phyloP scores from a whole-genome alignment of 1,140 invertebrate species.

The Drosophila aff. region DNA sequence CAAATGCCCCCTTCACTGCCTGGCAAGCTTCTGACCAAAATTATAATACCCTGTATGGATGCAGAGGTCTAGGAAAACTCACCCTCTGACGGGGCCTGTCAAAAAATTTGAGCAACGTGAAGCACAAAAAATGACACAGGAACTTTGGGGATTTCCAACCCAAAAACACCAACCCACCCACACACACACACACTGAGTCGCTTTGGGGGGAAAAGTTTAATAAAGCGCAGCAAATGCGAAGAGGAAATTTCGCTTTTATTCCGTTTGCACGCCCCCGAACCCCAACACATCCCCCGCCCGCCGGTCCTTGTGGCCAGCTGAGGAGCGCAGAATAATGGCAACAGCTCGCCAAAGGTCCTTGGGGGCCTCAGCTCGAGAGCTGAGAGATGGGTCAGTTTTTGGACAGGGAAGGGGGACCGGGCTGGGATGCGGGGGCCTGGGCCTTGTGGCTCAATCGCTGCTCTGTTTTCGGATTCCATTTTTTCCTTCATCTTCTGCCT shows the following conservation, averaged over 20 bases:
- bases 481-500: conserved; percentile 36
- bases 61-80: conserved; percentile 18
- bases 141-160: conserved; percentile 77
- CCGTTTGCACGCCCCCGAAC: conserved; percentile 13
- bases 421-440: conserved; percentile 23
- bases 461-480: conserved; percentile 71
- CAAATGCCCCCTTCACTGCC: not conserved
- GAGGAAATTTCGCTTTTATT: conserved; percentile 81
- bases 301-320: conserved; percentile 49
- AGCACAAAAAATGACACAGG: conserved; percentile 76
- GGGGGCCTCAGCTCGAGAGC: conserved; percentile 23
- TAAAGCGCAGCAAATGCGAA: conserved; percentile 82
- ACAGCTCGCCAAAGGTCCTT: conserved; percentile 82
- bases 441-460: conserved; percentile 71
- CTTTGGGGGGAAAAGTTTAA: conserved; percentile 64
- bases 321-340: conserved; percentile 77
- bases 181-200: conserved; percentile 5
- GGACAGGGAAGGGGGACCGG: conserved; percentile 7
- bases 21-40: not conserved
- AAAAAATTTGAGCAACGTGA: conserved; percentile 64
- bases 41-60: not conserved
- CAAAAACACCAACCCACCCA: conserved; percentile 8
- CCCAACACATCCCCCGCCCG: not conserved
- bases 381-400: conserved; percentile 50
- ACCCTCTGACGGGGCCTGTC: conserved; percentile 71